Percentiles rank a stretch among this genome's conserved stretches.
Conservation (phyloP, 2,113 vertebrate genomes). For the Ornithorhynchus anatinus region DNA sequence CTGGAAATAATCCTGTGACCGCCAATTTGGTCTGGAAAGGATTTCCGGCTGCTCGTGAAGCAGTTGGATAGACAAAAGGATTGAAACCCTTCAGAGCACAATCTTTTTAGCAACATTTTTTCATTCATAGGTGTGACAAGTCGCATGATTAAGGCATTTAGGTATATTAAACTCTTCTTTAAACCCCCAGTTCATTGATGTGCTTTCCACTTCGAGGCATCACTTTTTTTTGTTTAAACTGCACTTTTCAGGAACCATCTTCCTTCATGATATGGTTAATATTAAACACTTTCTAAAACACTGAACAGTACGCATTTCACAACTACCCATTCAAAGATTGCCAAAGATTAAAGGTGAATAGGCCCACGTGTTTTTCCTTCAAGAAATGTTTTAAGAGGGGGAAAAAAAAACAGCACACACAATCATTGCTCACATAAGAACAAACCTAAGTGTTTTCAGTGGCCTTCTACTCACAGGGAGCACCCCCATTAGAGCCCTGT, state of each 20-base stretch:
- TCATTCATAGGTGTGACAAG: slow-evolving; percentile 75
- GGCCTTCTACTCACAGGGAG: slow-evolving; percentile 52
- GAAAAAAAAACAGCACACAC: background rate
- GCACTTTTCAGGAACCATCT: slow-evolving; percentile 40
- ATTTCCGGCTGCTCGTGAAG: slow-evolving; percentile 57
- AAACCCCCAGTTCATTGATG: slow-evolving; percentile 51
- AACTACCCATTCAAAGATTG: slow-evolving; percentile 22
- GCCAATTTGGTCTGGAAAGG: slow-evolving; percentile 64
- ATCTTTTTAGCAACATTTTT: slow-evolving; percentile 71
- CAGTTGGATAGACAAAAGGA: slow-evolving; percentile 66
- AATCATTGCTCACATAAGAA: slow-evolving; percentile 51
- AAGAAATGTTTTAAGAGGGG: background rate
- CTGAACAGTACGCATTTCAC: slow-evolving; percentile 30
- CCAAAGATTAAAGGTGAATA: slow-evolving; percentile 40
- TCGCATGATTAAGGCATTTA: slow-evolving; percentile 67
- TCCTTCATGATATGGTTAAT: slow-evolving; percentile 6
- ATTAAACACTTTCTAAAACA: slow-evolving; percentile 45
- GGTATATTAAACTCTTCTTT: slow-evolving; percentile 63
- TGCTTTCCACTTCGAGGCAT: slow-evolving; percentile 55
- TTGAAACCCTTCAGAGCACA: slow-evolving; percentile 66
- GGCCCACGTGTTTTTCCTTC: background rate
- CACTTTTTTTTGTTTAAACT: slow-evolving; percentile 54
- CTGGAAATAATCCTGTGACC: slow-evolving; percentile 63
- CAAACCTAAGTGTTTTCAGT: slow-evolving; percentile 63
- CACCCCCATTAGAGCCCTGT: slow-evolving; percentile 56